Percentiles rank a stretch among this genome's conserved stretches.
These are phyloP conservation scores for Hymenopus coronatus DNA, from an alignment of 2,888 invertebrate species.

Conservation along the genomic window DNA sequence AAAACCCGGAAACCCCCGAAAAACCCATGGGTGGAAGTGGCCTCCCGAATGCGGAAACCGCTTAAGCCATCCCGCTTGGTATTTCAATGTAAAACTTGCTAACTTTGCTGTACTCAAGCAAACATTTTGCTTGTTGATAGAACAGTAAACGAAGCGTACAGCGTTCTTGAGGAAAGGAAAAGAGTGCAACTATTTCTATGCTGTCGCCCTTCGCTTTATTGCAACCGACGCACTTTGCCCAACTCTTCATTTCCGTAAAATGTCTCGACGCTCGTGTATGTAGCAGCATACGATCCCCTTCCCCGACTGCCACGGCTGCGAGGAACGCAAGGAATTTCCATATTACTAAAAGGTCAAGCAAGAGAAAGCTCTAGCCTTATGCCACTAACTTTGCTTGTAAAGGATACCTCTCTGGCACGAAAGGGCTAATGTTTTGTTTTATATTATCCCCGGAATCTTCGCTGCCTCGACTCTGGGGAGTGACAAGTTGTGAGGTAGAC, in stretches of 20 bases:
- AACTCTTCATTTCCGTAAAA: not conserved
- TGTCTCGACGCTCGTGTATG: not conserved
- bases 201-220: not conserved
- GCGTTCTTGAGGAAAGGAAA: not conserved
- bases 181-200: not conserved
- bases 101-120: too few relatives aligned
- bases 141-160: not conserved
- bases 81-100: too few relatives aligned
- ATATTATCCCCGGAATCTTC: slow-evolving; percentile 18
- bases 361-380: not conserved
- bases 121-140: not conserved
- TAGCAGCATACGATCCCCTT: not conserved
- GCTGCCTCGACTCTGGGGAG: not conserved
- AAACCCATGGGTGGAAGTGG: too few relatives aligned
- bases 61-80: too few relatives aligned
- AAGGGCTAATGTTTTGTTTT: slow-evolving; percentile 20
- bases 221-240: not conserved
- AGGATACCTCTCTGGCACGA: not conserved
- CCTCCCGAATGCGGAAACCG: too few relatives aligned
- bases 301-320: not conserved
- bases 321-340: slow-evolving; percentile 24
- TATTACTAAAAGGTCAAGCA: slow-evolving; percentile 25
- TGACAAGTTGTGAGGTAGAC: not conserved
- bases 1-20: too few relatives aligned
- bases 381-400: slow-evolving; percentile 11